Evolutionary conservation across 1,140 invertebrate species (phyloP).

Genomic region (Nautilus pompilius): DNA sequence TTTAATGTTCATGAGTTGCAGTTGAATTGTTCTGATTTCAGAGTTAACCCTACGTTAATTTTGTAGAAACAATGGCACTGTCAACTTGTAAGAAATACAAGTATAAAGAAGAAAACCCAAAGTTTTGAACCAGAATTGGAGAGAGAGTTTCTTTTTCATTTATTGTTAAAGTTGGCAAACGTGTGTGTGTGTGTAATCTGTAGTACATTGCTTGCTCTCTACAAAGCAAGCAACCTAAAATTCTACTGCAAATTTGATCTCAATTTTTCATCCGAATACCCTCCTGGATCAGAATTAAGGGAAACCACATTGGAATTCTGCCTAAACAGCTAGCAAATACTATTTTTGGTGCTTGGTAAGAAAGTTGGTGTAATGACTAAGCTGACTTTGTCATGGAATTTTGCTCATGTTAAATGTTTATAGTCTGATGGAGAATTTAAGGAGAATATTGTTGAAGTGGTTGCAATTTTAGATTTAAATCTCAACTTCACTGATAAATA

Average conservation of each 20-base stretch:
- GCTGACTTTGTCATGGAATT: background rate
- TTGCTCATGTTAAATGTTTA: background rate
- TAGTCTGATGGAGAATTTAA: background rate
- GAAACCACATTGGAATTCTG: too few relatives aligned
- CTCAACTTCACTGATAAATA: too few relatives aligned
- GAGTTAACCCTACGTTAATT: too few relatives aligned
- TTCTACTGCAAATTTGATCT: background rate
- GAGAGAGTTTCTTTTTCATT: background rate
- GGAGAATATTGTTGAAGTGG: background rate
- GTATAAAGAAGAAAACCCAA: background rate
- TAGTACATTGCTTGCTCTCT: background rate
- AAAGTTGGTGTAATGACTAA: background rate
- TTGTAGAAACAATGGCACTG: too few relatives aligned
- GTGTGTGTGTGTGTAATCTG: background rate
- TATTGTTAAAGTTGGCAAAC: background rate
- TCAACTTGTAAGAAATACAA: too few relatives aligned
- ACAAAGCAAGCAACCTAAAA: background rate
- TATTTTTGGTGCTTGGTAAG: background rate
- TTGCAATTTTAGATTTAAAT: background rate
- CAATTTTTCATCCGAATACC: background rate
- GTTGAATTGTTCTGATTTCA: too few relatives aligned
- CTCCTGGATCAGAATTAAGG: too few relatives aligned
- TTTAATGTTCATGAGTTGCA: too few relatives aligned
- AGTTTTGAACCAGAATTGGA: background rate
- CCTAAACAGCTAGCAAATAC: too few relatives aligned